Conservation (phyloP, 2,113 vertebrate species). For the Xiphophorus hellerii region DNA sequence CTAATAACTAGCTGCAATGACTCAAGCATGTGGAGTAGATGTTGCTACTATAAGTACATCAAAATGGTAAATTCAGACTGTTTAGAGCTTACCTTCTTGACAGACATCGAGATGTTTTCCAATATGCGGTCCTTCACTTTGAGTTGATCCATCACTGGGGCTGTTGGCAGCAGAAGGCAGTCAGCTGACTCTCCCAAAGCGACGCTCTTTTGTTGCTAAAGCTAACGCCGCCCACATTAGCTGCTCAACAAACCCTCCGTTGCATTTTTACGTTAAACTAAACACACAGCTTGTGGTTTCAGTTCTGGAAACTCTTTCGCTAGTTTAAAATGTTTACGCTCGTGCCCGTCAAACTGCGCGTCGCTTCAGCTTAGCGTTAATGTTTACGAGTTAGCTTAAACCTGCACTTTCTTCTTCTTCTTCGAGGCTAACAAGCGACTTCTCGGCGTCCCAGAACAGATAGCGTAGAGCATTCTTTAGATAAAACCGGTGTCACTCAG, state of each 20-base stretch:
- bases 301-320: not conserved
- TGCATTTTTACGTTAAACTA: not conserved
- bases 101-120: slow-evolving; percentile 94
- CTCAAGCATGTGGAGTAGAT: not conserved
- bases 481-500: not conserved
- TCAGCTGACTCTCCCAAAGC: slow-evolving; percentile 73
- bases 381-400: slow-evolving; percentile 35
- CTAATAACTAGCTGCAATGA: slow-evolving; percentile 3
- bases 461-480: not conserved
- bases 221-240: slow-evolving; percentile 52
- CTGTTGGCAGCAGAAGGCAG: slow-evolving; percentile 63
- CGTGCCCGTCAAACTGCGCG: not conserved
- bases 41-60: too few relatives aligned
- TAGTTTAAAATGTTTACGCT: not conserved
- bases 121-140: slow-evolving; percentile 97
- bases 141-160: slow-evolving; percentile 87
- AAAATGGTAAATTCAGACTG: not conserved
- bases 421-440: slow-evolving; percentile 4
- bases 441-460: not conserved
- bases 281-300: not conserved
- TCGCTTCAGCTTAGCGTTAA: not conserved
- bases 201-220: slow-evolving; percentile 50
- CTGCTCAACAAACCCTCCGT: slow-evolving; percentile 28
- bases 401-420: slow-evolving; percentile 25
- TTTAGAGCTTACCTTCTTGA: slow-evolving; percentile 89